These are phyloP conservation scores for Rhea pennata DNA, from an alignment of 2,113 vertebrate species.

Conservation along the genomic window DNA sequence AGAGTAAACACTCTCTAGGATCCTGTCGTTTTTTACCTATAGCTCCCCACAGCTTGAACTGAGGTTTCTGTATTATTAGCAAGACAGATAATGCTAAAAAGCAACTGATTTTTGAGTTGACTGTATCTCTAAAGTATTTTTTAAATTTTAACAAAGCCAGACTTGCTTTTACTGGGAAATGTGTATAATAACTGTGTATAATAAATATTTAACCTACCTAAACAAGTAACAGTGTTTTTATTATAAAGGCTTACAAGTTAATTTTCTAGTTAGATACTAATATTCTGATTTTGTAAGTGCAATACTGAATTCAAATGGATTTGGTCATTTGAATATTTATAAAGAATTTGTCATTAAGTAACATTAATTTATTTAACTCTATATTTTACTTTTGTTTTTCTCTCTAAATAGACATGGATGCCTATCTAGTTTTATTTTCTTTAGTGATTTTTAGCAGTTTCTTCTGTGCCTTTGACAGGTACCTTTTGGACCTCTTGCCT, in stretches of 20 bases:
- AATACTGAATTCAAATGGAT: not conserved
- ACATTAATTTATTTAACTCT: not conserved
- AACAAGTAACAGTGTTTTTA: not conserved
- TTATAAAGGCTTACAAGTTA: not conserved
- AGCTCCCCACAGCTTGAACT: not conserved
- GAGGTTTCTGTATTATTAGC: not conserved
- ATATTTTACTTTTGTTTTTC: not conserved
- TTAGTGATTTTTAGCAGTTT: conserved; percentile 19
- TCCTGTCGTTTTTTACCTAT: not conserved
- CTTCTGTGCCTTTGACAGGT: conserved; percentile 80
- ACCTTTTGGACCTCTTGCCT: conserved; percentile 95
- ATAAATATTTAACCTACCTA: not conserved
- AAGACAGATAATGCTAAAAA: not conserved
- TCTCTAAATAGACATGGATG: not conserved
- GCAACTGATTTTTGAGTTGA: not conserved
- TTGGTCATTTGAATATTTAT: not conserved
- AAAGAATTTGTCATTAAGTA: not conserved
- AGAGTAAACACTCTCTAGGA: not conserved
- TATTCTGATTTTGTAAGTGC: not conserved
- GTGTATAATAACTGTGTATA: not conserved
- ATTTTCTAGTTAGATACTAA: not conserved
- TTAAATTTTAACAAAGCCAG: not conserved
- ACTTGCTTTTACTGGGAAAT: not conserved
- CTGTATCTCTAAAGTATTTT: not conserved
- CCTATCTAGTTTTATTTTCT: not conserved